Percentiles rank a stretch among this genome's conserved stretches.
Evolutionary conservation across 2,113 vertebrate genomes (phyloP).

Genomic region (Hirundichthys speculiger): DNA sequence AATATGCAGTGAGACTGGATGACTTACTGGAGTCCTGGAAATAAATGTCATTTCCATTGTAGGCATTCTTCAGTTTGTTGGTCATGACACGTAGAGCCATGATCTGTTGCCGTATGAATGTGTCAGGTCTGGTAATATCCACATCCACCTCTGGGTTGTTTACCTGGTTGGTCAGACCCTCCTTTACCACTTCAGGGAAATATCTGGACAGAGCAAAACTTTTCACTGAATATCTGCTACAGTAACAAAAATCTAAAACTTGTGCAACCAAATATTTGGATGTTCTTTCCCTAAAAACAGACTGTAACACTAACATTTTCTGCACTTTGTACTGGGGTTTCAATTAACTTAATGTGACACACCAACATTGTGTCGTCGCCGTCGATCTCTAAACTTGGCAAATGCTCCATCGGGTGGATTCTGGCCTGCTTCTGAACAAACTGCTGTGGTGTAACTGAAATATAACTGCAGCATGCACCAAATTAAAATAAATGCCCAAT

Average conservation of each 20-base stretch:
- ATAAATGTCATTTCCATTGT: conserved; percentile 97
- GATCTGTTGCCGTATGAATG: conserved; percentile 96
- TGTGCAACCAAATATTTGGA: no score
- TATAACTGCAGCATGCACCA: no score
- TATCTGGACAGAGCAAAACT: conserved; percentile 80
- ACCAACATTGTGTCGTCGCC: no score
- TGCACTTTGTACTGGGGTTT: no score
- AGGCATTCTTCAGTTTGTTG: conserved; percentile 94
- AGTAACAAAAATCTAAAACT: neutral
- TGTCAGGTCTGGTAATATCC: conserved; percentile 96
- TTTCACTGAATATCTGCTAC: neutral
- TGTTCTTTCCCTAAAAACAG: no score
- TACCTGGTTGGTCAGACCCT: conserved; percentile 95
- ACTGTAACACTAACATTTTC: no score
- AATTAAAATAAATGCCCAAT: no score
- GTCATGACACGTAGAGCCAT: conserved; percentile 97
- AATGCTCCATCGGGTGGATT: no score
- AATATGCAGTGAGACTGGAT: neutral
- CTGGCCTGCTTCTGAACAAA: no score
- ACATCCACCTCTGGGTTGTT: conserved; percentile 98
- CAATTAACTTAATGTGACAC: no score
- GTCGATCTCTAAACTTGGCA: no score
- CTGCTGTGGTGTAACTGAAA: no score
- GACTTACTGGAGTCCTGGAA: conserved; percentile 97
- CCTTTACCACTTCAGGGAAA: conserved; percentile 95